phyloP scores from a whole-genome alignment of 2,888 invertebrate genomes.

The Nemurella pictetii region DNA sequence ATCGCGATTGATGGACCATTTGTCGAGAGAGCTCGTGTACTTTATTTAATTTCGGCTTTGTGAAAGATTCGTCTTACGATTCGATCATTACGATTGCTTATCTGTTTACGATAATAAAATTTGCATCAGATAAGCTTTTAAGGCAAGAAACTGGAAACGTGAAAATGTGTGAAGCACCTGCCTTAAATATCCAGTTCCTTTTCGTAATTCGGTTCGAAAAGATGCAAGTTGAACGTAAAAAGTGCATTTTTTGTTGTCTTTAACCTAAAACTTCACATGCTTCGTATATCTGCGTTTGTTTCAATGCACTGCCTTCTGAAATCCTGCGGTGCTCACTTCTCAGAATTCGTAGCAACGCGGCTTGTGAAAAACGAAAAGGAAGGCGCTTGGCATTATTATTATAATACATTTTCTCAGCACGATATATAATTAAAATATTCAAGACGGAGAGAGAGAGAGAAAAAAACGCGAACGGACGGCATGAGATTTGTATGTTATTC shows the following conservation, averaged over 20 bases:
- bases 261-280: neutral
- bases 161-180: neutral
- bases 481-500: neutral
- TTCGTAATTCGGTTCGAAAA: neutral
- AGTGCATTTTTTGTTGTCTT: neutral
- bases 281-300: neutral
- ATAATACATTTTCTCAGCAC: slow-evolving; percentile 12
- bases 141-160: neutral
- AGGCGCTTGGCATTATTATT: neutral
- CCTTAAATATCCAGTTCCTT: neutral
- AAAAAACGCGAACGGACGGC: neutral
- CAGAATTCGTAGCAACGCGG: neutral
- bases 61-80: no score
- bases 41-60: no score
- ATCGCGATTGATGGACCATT: no score
- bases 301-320: neutral
- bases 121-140: neutral
- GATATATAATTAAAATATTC: slow-evolving; percentile 21
- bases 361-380: neutral
- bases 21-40: no score
- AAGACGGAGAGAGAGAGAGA: neutral
- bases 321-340: neutral
- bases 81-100: no score
- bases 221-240: neutral
- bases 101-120: no score